These are phyloP conservation scores for Archivesica marissinica DNA, from an alignment of 1,140 invertebrate genomes.

Conservation along the genomic window DNA sequence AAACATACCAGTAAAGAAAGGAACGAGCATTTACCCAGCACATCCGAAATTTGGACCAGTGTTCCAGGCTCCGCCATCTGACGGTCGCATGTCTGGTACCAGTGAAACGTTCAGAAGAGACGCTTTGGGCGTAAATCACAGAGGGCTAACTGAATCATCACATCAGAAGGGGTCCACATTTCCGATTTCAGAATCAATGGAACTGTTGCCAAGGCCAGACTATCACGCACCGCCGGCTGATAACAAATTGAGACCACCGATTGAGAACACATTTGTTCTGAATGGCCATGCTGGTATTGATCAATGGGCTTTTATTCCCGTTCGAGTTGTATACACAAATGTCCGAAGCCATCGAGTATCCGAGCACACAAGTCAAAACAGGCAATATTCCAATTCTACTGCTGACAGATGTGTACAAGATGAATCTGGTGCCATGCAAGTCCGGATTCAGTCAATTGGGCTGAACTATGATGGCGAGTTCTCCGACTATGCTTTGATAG, in stretches of 20 bases:
- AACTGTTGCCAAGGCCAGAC: neutral
- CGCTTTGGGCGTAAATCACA: neutral
- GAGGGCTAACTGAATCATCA: neutral
- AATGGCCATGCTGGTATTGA: neutral
- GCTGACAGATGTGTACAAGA: neutral
- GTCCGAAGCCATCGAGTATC: neutral
- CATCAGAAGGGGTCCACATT: neutral
- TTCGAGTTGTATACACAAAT: slow-evolving; percentile 1
- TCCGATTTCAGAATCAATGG: neutral
- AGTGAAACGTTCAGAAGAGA: neutral
- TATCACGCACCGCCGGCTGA: neutral
- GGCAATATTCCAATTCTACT: neutral
- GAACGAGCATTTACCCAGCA: neutral
- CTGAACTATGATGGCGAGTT: slow-evolving; percentile 34
- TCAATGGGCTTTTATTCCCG: slow-evolving; percentile 36
- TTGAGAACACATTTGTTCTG: neutral
- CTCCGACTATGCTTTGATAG: slow-evolving; percentile 28
- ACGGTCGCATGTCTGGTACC: neutral
- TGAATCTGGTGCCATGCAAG: neutral
- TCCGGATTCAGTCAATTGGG: slow-evolving; percentile 1
- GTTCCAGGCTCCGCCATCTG: neutral
- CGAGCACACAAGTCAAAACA: neutral
- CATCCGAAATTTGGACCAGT: neutral
- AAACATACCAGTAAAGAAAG: neutral
- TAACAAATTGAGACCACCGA: neutral